A percentile compares a stretch with the other conserved stretches of the same genome.
Conservation (phyloP, 2,113 vertebrate genomes). For the Microtus montanus region DNA sequence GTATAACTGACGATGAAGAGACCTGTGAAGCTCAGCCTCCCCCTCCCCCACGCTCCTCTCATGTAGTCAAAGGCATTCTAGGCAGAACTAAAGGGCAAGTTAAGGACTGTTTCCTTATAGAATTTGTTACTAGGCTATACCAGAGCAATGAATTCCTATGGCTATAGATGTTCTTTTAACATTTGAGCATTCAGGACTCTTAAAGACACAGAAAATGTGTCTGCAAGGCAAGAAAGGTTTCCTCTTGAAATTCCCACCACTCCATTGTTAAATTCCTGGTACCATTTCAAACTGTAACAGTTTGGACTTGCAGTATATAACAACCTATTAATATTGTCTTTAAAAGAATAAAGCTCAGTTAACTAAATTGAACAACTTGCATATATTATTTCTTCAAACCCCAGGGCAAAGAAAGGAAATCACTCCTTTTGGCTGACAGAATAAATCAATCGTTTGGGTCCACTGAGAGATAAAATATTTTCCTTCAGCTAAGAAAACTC, state of each 20-base stretch:
- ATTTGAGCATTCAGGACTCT: not conserved
- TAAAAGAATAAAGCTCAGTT: conserved; percentile 32
- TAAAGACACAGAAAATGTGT: not conserved
- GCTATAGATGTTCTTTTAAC: not conserved
- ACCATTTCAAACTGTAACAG: not conserved
- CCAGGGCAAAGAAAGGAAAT: conserved; percentile 42
- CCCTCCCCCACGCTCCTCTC: not conserved
- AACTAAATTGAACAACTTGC: conserved; percentile 31
- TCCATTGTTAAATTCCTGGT: not conserved
- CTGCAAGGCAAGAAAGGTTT: not conserved
- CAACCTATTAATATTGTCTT: not conserved
- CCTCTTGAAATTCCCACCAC: not conserved
- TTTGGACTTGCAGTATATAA: not conserved
- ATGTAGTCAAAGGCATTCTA: not conserved
- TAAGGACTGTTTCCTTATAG: not conserved
- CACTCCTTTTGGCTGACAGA: not conserved
- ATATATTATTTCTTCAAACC: conserved; percentile 41
- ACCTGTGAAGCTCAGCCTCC: not conserved
- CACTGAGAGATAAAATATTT: not conserved
- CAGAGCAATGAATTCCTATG: not conserved
- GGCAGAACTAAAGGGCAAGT: not conserved
- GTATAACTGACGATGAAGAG: not conserved
- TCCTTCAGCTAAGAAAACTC: not conserved
- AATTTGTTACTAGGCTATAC: not conserved
- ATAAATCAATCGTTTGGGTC: not conserved